Conservation (phyloP, 2,113 vertebrate genomes). For the Henicopernis longicauda region DNA sequence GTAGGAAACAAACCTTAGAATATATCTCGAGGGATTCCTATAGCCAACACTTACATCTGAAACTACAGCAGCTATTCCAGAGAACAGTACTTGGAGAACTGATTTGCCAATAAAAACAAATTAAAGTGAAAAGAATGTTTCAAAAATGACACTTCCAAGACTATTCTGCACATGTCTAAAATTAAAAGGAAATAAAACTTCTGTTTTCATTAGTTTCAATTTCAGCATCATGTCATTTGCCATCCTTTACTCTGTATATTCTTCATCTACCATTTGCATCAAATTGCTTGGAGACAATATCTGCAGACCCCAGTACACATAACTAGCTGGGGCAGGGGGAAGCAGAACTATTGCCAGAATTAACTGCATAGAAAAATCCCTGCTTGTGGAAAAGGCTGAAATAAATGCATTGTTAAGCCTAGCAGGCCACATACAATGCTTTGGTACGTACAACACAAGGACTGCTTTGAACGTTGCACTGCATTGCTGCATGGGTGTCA, state of each 20-base stretch:
- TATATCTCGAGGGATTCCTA: background rate
- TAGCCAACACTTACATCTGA: background rate
- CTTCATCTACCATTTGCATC: background rate
- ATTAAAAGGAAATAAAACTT: background rate
- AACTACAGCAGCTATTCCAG: background rate
- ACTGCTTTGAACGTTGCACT: no score
- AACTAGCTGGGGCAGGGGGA: background rate
- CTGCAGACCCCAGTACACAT: background rate
- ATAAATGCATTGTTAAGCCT: background rate
- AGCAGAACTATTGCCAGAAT: background rate
- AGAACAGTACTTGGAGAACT: background rate
- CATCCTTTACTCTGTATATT: background rate
- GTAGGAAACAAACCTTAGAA: conserved; percentile 5
- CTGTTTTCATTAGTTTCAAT: background rate
- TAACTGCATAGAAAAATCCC: background rate
- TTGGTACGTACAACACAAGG: rapidly evolving
- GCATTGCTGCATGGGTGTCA: background rate
- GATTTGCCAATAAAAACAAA: conserved; percentile 41
- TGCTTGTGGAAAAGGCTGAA: background rate
- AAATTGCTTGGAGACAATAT: background rate
- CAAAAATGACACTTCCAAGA: background rate
- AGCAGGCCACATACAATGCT: background rate
- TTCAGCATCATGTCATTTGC: background rate
- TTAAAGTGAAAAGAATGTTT: background rate
- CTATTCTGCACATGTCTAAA: background rate